These are phyloP conservation scores for Spilogale gracilis DNA, from an alignment of 2,113 vertebrate species.

Conservation along the genomic window DNA sequence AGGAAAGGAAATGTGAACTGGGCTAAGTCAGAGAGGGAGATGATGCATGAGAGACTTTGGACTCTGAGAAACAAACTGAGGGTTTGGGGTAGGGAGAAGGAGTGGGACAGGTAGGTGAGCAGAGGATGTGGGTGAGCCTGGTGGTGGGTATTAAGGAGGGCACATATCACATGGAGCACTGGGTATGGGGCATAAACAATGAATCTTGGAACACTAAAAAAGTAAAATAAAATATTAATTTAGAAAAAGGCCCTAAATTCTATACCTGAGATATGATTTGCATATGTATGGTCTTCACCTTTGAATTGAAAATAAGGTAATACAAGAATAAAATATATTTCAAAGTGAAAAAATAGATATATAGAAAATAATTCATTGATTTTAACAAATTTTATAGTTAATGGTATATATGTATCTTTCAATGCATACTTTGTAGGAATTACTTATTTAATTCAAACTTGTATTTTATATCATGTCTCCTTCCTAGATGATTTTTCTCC, in stretches of 20 bases:
- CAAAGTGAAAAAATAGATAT: background rate
- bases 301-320: background rate
- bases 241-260: background rate
- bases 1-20: too few species aligned
- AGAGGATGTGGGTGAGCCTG: too few species aligned
- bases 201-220: too few species aligned
- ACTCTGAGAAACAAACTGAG: too few species aligned
- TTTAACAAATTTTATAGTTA: background rate
- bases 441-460: constrained; percentile 1
- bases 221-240: too few species aligned
- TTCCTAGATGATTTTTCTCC: constrained; percentile 33
- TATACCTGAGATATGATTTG: background rate
- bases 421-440: background rate
- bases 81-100: too few species aligned
- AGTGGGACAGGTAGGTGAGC: too few species aligned
- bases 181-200: too few species aligned
- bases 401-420: background rate
- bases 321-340: background rate
- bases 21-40: too few species aligned
- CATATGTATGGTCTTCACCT: background rate
- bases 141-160: too few species aligned
- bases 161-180: too few species aligned
- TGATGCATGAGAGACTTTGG: too few species aligned
- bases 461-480: background rate
- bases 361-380: constrained; percentile 11